Evolutionary conservation across 1,140 invertebrate species (phyloP).

Genomic region (Achroia grisella): DNA sequence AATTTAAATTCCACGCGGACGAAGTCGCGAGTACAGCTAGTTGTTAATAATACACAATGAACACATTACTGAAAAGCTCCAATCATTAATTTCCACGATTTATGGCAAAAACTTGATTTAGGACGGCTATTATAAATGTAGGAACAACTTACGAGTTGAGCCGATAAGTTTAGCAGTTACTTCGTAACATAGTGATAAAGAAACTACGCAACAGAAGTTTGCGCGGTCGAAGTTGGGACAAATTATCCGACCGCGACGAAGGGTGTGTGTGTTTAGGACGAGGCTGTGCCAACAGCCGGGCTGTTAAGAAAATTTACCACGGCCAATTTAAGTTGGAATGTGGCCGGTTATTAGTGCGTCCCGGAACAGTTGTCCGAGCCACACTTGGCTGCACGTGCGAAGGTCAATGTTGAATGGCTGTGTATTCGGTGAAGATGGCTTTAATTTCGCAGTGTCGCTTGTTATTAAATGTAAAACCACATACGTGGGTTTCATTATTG

Average conservation of each 20-base stretch:
- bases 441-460: neutral
- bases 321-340: conserved; percentile 5
- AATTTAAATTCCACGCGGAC: too few relatives aligned
- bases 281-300: conserved; percentile 7
- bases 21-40: too few relatives aligned
- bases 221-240: conserved; percentile 18
- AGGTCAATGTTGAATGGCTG: neutral
- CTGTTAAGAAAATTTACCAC: conserved; percentile 20
- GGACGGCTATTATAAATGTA: too few relatives aligned
- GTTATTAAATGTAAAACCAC: neutral
- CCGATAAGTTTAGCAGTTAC: conserved; percentile 2
- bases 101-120: too few relatives aligned
- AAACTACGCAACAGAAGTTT: conserved; percentile 28
- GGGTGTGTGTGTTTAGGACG: conserved; percentile 29
- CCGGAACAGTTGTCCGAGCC: neutral
- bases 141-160: neutral
- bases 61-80: too few relatives aligned
- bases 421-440: neutral
- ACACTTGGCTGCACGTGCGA: neutral
- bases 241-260: conserved; percentile 25
- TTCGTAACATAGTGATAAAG: conserved; percentile 21
- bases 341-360: conserved; percentile 9
- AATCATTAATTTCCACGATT: too few relatives aligned
- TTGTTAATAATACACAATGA: too few relatives aligned
- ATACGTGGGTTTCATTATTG: neutral